Conservation (phyloP, 2,888 invertebrate species). For the Ectobius pallidus region DNA sequence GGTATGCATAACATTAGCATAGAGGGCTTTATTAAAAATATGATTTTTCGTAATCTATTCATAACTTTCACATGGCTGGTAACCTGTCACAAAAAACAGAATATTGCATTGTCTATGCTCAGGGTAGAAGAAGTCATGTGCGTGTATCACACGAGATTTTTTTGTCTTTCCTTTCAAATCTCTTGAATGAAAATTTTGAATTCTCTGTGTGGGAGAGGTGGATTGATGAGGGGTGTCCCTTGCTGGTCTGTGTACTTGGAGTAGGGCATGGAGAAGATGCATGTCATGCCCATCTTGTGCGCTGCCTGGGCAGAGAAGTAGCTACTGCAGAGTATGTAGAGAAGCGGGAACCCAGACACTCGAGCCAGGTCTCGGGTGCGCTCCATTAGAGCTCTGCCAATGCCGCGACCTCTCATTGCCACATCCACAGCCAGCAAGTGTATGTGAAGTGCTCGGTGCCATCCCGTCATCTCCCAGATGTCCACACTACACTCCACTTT, state of each 20-base stretch:
- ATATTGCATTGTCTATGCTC: too few relatives aligned
- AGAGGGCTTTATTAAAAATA: too few relatives aligned
- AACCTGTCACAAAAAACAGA: too few relatives aligned
- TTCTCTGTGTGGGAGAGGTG: conserved; percentile 31
- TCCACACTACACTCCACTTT: conserved; percentile 6
- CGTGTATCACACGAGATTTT: too few relatives aligned
- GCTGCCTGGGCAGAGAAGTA: conserved; percentile 3
- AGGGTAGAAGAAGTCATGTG: too few relatives aligned
- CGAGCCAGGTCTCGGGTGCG: conserved; percentile 23
- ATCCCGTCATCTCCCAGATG: conserved; percentile 17
- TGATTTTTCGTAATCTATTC: too few relatives aligned
- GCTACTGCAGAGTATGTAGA: conserved; percentile 28
- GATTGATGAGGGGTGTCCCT: conserved; percentile 20
- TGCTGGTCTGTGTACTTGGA: conserved; percentile 23
- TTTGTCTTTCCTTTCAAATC: too few relatives aligned
- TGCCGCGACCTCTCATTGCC: conserved; percentile 7
- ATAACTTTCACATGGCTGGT: too few relatives aligned
- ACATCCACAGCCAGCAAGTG: conserved; percentile 17
- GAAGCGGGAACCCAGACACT: not conserved
- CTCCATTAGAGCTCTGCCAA: conserved; percentile 27
- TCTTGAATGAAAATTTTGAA: not conserved
- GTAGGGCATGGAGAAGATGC: conserved; percentile 20
- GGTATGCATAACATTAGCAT: too few relatives aligned
- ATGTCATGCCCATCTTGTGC: conserved; percentile 26
- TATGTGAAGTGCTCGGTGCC: conserved; percentile 21